Base-by-base conservation (phyloP, 1,140 invertebrate genomes). In the Andricus grossulariae region DNA sequence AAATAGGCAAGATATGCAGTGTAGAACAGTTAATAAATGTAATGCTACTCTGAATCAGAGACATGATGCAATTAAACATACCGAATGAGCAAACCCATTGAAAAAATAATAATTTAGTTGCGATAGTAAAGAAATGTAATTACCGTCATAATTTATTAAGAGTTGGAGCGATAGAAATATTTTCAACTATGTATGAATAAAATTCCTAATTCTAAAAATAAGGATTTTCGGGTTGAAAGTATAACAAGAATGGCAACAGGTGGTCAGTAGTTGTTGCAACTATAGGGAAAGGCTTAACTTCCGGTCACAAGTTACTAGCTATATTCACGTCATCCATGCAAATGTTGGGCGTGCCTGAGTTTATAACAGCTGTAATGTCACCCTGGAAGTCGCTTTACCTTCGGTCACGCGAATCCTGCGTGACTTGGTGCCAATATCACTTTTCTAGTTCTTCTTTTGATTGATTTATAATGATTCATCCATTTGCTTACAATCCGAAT, bases 271-370 rank as follows among this genome's bases (percentile, higher is more conserved):
- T 78, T 74, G 80, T 84, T 86, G 80, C 81, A 79, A 72, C 50
- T 78, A 55, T 50, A 73, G 78, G 83, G 82, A 83, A 86, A 82
- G 85, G 82, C 73, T 70, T 60, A 70, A 55, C 76, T 45, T 71
- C 74, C 72, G 71, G 45, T 77, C 57, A 60, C 57, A 75, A 71
- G 80, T 80, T 80, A 87, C 88, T 81, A 85, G 87, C 88, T 85
- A 86, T 85, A 85, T 85, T 86, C 86, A 78, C 81, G 83, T 86
- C 83, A 86, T 87, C 88, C 83, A 88, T 89, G 88, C 82, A 88
- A 89, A 89, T 88, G 81, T 75, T 77, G 82, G 74, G 79, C 86
- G 82, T 87, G 84, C 79, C 80, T 79, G 82, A 84, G 83, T 86
- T 88, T 84, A 86, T 83, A 85, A 88, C 80, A 73, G 74, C 45